Percentiles rank a stretch among this genome's conserved stretches.
phyloP scores from a whole-genome alignment of 2,113 vertebrate species.

The Sinocyclocheilus grahami region DNA sequence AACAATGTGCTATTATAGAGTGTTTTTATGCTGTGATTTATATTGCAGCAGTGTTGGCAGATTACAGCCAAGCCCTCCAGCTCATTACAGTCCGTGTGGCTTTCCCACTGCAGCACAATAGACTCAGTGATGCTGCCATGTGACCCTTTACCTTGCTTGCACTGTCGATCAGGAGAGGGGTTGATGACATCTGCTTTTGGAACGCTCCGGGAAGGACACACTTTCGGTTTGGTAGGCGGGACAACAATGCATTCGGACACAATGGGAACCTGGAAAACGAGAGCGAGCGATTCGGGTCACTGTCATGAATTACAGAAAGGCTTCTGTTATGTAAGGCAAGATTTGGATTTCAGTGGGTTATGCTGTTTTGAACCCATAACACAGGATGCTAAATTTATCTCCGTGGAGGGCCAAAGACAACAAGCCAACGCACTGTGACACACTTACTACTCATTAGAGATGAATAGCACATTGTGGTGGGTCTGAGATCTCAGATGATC shows the following conservation, averaged over 20 bases:
- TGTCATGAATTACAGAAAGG: slow-evolving; percentile 69
- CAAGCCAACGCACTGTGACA: slow-evolving; percentile 75
- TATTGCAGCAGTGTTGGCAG: slow-evolving; percentile 69
- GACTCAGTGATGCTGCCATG: slow-evolving; percentile 67
- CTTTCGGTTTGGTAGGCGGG: slow-evolving; percentile 51
- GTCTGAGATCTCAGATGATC: slow-evolving; percentile 68
- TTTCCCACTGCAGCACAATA: slow-evolving; percentile 71
- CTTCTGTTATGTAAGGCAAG: slow-evolving; percentile 73
- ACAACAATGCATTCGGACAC: slow-evolving; percentile 67
- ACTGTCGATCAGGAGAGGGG: slow-evolving; percentile 65
- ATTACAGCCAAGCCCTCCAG: slow-evolving; percentile 60
- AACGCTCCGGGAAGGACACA: slow-evolving; percentile 65
- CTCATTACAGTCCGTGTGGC: slow-evolving; percentile 74
- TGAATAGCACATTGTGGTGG: slow-evolving; percentile 79
- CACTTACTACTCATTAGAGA: slow-evolving; percentile 80
- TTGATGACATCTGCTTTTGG: slow-evolving; percentile 74
- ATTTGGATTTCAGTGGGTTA: slow-evolving; percentile 66
- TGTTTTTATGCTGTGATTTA: slow-evolving; percentile 70
- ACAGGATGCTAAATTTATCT: slow-evolving; percentile 74
- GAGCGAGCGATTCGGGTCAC: slow-evolving; percentile 65
- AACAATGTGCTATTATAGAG: slow-evolving; percentile 77
- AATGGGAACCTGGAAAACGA: slow-evolving; percentile 69
- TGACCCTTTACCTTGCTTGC: slow-evolving; percentile 73
- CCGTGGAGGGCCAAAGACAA: slow-evolving; percentile 65
- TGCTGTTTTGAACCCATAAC: slow-evolving; percentile 69